A percentile compares a stretch with the other conserved stretches of the same genome.
Evolutionary conservation across 1,140 invertebrate genomes (phyloP).

Genomic region (Pentalonia nigronervosa): DNA sequence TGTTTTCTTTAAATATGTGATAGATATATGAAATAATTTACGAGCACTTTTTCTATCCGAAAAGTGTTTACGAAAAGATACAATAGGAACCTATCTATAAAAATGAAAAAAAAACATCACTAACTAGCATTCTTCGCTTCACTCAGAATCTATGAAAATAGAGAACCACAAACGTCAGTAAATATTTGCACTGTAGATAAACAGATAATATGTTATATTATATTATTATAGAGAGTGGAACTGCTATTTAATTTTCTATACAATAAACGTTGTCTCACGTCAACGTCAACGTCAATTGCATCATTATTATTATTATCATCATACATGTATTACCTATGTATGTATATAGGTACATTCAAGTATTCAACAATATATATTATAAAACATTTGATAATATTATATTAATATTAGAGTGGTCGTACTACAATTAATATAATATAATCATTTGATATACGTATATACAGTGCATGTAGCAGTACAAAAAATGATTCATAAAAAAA

Average conservation of each 20-base stretch:
- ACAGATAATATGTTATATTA: neutral
- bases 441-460: neutral
- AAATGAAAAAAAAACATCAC: neutral
- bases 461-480: neutral
- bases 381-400: conserved; percentile 8
- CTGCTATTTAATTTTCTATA: neutral
- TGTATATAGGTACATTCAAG: neutral
- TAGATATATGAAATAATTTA: neutral
- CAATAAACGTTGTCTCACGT: neutral
- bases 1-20: neutral
- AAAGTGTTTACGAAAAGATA: neutral
- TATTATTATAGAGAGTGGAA: neutral
- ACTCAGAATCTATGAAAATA: conserved; percentile 5
- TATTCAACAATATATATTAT: neutral
- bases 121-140: conserved; percentile 15
- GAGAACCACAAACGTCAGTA: neutral
- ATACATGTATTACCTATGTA: neutral
- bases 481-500: conserved; percentile 9
- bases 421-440: neutral
- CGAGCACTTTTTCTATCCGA: neutral
- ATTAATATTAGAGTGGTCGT: neutral
- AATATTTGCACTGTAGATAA: conserved; percentile 17
- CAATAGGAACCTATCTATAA: neutral
- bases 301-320: neutral
- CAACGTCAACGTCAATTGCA: neutral